A percentile compares a stretch with the other conserved stretches of the same genome.
phyloP scores from a whole-genome alignment of 2,113 vertebrate genomes.

The Rhabdornis inornatus region DNA sequence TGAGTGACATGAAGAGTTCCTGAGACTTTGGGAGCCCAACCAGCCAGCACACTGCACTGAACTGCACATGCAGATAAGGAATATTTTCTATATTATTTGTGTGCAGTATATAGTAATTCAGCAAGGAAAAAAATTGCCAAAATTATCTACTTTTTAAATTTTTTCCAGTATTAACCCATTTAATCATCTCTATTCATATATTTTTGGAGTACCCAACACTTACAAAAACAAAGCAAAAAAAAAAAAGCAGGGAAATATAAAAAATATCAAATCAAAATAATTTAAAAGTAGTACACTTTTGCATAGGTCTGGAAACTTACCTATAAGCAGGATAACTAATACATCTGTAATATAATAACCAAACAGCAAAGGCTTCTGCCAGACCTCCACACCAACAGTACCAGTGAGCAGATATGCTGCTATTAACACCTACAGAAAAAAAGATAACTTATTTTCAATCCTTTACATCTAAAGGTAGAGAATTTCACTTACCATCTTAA shows the following conservation, averaged over 20 bases:
- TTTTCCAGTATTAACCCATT: not conserved
- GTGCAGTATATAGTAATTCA: not conserved
- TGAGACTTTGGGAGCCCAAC: not conserved
- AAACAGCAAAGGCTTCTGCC: constrained; percentile 64
- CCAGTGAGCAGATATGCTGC: constrained; percentile 60
- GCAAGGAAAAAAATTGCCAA: not conserved
- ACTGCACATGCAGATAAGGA: not conserved
- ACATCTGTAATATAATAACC: constrained; percentile 63
- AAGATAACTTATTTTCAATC: not conserved
- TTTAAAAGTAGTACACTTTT: not conserved
- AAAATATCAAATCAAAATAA: not conserved
- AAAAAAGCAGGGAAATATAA: not conserved
- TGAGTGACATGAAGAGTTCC: not conserved
- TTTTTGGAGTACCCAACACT: not conserved
- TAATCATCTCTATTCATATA: not conserved
- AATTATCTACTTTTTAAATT: not conserved
- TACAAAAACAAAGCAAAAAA: not conserved
- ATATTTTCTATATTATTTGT: not conserved
- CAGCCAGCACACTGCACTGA: not conserved
- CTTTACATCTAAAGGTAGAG: not conserved
- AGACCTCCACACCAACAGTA: constrained; percentile 66
- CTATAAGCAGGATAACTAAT: constrained; percentile 64
- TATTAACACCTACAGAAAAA: constrained; percentile 57
- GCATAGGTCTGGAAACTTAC: constrained; percentile 47
- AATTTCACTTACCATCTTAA: not conserved